phyloP scores from a whole-genome alignment of 2,888 invertebrate species.

The Bruchidius siliquastri region DNA sequence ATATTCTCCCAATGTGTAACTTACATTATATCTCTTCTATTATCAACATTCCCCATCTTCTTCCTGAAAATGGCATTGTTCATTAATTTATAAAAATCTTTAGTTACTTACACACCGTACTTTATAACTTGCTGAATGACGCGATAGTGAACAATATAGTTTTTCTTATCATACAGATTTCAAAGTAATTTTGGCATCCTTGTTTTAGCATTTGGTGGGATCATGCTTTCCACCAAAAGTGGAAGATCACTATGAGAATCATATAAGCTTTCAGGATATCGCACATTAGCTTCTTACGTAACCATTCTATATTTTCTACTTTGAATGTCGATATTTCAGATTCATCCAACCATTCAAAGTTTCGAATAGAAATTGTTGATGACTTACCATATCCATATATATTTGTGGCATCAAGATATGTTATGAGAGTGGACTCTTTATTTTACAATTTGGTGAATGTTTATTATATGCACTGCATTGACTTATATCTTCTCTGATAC shows the following conservation, averaged over 20 bases:
- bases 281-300: conserved; percentile 11
- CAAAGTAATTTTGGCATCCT: conserved; percentile 9
- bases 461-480: conserved; percentile 6
- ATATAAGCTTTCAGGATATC: conserved; percentile 8
- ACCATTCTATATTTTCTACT: not conserved
- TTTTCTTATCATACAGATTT: conserved; percentile 10
- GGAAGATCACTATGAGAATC: conserved; percentile 9
- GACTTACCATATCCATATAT: conserved; percentile 1
- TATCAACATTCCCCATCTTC: conserved; percentile 44
- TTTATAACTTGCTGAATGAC: conserved; percentile 10
- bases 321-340: not conserved
- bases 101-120: conserved; percentile 6
- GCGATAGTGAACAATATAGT: conserved; percentile 9
- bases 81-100: conserved; percentile 40
- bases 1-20: conserved; percentile 34
- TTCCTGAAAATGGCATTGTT: conserved; percentile 43
- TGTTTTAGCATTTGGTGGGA: conserved; percentile 3
- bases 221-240: conserved; percentile 7
- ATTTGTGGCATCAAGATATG: conserved; percentile 5
- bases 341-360: conserved; percentile 5
- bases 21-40: conserved; percentile 35
- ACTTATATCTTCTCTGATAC: conserved; percentile 10
- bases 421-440: conserved; percentile 1
- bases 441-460: conserved; percentile 2
- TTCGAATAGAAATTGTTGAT: not conserved